Conservation (phyloP, 2,113 vertebrate genomes). For the Tragelaphus imberbis region DNA sequence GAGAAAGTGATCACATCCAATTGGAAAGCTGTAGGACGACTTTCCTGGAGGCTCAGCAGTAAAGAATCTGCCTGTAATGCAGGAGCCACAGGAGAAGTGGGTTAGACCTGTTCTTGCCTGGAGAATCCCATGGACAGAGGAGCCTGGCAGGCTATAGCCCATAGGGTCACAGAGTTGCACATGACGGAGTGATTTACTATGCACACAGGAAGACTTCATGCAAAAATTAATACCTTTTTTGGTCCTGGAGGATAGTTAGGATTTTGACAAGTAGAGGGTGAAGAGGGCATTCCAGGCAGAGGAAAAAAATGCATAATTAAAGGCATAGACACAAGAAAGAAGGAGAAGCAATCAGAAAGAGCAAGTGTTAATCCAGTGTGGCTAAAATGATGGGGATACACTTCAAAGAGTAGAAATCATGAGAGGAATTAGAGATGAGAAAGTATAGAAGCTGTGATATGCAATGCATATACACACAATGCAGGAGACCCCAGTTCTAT, state of each 20-base stretch:
- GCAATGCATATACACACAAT: background rate
- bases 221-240: background rate
- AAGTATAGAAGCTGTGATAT: background rate
- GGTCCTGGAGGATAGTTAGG: background rate
- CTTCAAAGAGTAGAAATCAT: background rate
- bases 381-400: background rate
- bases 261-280: background rate
- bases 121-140: background rate
- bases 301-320: background rate
- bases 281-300: background rate
- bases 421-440: background rate
- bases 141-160: background rate
- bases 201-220: background rate
- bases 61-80: background rate
- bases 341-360: background rate
- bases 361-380: background rate
- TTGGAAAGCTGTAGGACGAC: background rate
- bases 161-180: background rate
- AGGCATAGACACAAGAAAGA: background rate
- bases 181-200: background rate
- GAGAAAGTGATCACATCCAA: background rate
- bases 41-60: background rate
- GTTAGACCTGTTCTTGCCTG: background rate
- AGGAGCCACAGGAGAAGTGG: background rate
- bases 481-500: background rate